Evolutionary conservation across 2,797 vertebrate species (phyloP).

Genomic region (Heliangelus exortis): DNA sequence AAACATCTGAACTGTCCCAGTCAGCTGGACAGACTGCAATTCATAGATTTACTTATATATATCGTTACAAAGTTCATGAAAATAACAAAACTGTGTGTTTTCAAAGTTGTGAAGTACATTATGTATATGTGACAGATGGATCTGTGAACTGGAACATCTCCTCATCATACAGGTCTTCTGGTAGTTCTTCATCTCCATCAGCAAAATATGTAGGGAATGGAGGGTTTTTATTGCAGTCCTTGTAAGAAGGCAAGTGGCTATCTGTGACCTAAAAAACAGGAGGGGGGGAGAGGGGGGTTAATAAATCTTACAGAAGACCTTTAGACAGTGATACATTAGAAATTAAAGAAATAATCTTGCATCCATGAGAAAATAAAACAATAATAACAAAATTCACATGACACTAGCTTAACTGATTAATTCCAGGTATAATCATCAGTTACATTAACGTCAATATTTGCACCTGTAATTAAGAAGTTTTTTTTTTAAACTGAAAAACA

Average conservation of each 20-base stretch:
- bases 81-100: background rate
- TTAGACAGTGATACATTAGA: background rate
- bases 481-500: background rate
- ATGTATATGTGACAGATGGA: conserved; percentile 82
- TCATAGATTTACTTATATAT: background rate
- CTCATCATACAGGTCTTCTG: conserved; percentile 90
- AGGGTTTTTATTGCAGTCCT: conserved; percentile 75
- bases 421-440: background rate
- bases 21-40: background rate
- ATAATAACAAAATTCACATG: background rate
- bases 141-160: conserved; percentile 85
- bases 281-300: background rate
- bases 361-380: background rate
- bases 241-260: conserved; percentile 77
- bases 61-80: background rate
- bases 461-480: background rate
- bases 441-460: background rate
- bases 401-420: background rate
- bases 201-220: conserved; percentile 93
- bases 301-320: background rate
- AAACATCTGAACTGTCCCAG: background rate
- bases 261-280: conserved; percentile 85
- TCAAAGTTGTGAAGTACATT: background rate
- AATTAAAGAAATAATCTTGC: background rate
- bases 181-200: conserved; percentile 88